These are phyloP conservation scores for Apus apus DNA, from an alignment of 2,113 vertebrate genomes.

Conservation along the genomic window DNA sequence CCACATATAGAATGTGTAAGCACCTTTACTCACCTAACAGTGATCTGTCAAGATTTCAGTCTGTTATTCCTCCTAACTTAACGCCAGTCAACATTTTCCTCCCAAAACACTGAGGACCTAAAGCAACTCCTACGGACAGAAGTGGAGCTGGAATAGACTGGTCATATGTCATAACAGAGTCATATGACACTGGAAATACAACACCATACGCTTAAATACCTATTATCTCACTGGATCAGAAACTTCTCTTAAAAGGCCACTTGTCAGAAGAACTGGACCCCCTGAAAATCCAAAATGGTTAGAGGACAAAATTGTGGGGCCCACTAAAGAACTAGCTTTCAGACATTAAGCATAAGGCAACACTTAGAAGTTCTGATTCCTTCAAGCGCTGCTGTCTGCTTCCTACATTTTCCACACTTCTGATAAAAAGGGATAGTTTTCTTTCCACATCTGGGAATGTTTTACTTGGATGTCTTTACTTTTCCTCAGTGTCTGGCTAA, in stretches of 20 bases:
- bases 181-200: background rate
- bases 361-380: background rate
- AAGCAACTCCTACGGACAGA: background rate
- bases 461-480: background rate
- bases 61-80: conserved; percentile 10
- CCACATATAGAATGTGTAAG: background rate
- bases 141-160: background rate
- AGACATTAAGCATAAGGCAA: background rate
- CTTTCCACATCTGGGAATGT: background rate
- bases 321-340: background rate
- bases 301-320: background rate
- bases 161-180: background rate
- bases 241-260: background rate
- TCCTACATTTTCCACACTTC: background rate
- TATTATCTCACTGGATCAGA: background rate
- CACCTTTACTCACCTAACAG: background rate
- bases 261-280: background rate
- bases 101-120: background rate
- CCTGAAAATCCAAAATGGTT: background rate
- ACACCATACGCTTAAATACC: background rate
- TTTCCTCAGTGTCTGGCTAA: background rate
- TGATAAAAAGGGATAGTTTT: background rate
- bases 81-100: background rate
- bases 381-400: background rate
- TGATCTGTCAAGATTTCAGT: background rate